These are phyloP conservation scores for Megalopta genalis DNA, from an alignment of 1,140 invertebrate species.

Conservation along the genomic window DNA sequence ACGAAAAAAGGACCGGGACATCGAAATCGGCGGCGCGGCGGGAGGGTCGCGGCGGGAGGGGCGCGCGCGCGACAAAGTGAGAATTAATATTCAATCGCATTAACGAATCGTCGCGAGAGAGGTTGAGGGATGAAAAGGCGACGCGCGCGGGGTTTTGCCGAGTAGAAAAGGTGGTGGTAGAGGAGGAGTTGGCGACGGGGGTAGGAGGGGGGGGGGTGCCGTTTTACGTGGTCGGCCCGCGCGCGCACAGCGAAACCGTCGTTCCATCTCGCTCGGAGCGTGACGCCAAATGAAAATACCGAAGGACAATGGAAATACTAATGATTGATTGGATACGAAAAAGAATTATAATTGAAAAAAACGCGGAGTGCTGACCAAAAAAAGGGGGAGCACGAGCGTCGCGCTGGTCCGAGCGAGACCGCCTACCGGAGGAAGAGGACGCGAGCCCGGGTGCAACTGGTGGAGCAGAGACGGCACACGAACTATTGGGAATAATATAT, in stretches of 20 bases:
- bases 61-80: slow-evolving; percentile 71
- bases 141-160: slow-evolving; percentile 3
- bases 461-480: slow-evolving; percentile 72
- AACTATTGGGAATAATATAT: slow-evolving; percentile 81
- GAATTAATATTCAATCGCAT: slow-evolving; percentile 80
- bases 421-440: slow-evolving; percentile 7
- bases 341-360: slow-evolving; percentile 82
- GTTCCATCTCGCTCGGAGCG: slow-evolving; percentile 67
- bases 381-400: slow-evolving; percentile 55
- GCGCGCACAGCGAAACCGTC: slow-evolving; percentile 22
- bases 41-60: no score
- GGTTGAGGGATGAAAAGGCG: slow-evolving; percentile 52
- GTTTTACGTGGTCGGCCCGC: not conserved
- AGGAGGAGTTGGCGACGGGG: slow-evolving; percentile 1
- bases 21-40: slow-evolving; percentile 1
- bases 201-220: slow-evolving; percentile 12
- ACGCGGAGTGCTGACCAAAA: slow-evolving; percentile 71
- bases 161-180: not conserved
- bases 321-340: slow-evolving; percentile 82
- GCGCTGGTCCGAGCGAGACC: slow-evolving; percentile 8
- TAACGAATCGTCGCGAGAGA: slow-evolving; percentile 77
- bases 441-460: not conserved
- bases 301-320: slow-evolving; percentile 81
- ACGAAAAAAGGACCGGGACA: slow-evolving; percentile 47
- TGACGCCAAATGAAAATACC: slow-evolving; percentile 81